A percentile compares a stretch with the other conserved stretches of the same genome.
Conservation (phyloP, 2,888 invertebrate species). For the Netelia melanura region DNA sequence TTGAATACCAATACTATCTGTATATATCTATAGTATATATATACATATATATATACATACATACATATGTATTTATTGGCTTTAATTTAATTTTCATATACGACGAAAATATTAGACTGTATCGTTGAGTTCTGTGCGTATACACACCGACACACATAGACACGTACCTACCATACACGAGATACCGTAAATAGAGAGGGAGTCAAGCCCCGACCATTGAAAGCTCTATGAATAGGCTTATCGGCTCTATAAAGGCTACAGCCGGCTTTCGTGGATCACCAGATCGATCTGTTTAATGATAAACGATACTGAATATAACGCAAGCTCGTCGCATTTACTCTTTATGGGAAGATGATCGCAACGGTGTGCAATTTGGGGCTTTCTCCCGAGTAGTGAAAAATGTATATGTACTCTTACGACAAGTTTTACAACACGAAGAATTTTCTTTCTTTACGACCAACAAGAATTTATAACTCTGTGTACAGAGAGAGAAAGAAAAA, state of each 20-base stretch:
- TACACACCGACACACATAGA: slow-evolving; percentile 1
- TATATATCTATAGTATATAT: slow-evolving; percentile 12
- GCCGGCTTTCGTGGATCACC: not conserved
- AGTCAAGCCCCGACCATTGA: not conserved
- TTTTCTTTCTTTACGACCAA: slow-evolving; percentile 15
- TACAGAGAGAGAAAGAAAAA: slow-evolving; percentile 18
- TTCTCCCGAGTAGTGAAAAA: not conserved
- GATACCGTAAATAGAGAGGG: not conserved
- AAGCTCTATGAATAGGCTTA: not conserved
- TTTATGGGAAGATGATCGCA: not conserved
- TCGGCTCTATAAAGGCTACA: not conserved
- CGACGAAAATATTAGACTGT: slow-evolving; percentile 20
- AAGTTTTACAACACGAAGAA: not conserved
- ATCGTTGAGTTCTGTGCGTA: slow-evolving; percentile 48
- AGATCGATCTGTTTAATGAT: not conserved
- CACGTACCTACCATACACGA: not conserved
- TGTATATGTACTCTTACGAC: not conserved
- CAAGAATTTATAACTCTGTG: slow-evolving; percentile 1
- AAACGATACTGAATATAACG: not conserved
- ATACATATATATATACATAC: not conserved
- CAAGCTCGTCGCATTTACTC: not conserved
- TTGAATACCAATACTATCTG: slow-evolving; percentile 83
- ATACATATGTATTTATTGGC: slow-evolving; percentile 57
- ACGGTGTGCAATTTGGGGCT: not conserved
- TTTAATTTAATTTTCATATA: slow-evolving; percentile 59